Percentiles rank a stretch among this genome's conserved stretches.
phyloP scores from a whole-genome alignment of 2,888 invertebrate species.

The Hipparchia sbordonii region DNA sequence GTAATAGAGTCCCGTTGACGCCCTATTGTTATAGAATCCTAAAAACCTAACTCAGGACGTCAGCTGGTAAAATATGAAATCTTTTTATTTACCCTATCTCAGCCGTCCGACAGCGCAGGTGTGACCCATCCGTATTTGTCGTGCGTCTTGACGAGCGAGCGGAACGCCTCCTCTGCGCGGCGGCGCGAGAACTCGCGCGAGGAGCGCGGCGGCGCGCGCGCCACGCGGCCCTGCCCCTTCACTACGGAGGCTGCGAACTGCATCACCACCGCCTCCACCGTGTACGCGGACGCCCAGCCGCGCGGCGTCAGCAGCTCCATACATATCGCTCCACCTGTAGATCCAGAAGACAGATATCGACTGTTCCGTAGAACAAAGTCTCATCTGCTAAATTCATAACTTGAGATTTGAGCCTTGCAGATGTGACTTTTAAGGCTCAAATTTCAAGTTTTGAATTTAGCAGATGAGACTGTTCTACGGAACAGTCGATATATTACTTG shows the following conservation, averaged over 20 bases:
- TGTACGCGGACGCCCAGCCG: conserved; percentile 94
- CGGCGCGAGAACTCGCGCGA: conserved; percentile 90
- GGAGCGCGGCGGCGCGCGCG: conserved; percentile 90
- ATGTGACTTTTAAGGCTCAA: too few species aligned
- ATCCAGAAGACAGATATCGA: not conserved
- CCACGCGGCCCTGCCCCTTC: conserved; percentile 93
- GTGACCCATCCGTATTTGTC: conserved; percentile 97
- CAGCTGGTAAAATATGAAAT: too few species aligned
- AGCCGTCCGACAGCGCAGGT: conserved; percentile 92
- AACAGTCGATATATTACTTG: too few species aligned
- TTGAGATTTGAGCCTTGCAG: too few species aligned
- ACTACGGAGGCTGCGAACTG: conserved; percentile 95
- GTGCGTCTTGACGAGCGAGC: conserved; percentile 93
- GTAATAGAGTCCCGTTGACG: too few species aligned
- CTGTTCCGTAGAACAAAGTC: too few species aligned
- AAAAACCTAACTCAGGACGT: too few species aligned
- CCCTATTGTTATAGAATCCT: too few species aligned
- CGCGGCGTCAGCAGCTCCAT: conserved; percentile 94
- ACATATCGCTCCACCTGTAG: conserved; percentile 90
- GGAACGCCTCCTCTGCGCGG: conserved; percentile 94
- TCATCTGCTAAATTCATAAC: too few species aligned
- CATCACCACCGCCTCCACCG: conserved; percentile 94
- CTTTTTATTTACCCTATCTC: conserved; percentile 54
- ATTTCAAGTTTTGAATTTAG: too few species aligned
- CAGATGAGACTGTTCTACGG: too few species aligned